phyloP scores from a whole-genome alignment of 2,113 vertebrate species.

The Zosterops hypoxanthus region DNA sequence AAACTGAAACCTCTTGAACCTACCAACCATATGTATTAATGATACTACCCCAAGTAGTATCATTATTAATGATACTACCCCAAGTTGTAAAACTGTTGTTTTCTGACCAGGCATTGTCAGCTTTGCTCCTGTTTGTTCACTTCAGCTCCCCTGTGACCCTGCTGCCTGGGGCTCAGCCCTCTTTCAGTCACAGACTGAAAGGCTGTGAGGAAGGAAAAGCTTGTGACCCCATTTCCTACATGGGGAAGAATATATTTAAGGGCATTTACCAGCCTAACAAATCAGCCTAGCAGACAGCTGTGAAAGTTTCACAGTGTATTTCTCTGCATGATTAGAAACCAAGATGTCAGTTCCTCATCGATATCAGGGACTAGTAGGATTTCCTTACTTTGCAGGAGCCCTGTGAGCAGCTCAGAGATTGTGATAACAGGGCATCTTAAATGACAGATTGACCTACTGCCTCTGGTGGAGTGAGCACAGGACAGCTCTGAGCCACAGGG shows the following conservation, averaged over 20 bases:
- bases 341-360: not conserved
- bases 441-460: not conserved
- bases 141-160: not conserved
- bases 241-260: not conserved
- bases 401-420: not conserved
- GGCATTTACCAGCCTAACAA: not conserved
- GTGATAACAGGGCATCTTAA: not conserved
- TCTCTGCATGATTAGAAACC: not conserved
- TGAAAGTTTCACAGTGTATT: not conserved
- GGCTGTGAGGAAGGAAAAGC: not conserved
- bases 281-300: not conserved
- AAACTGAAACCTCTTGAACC: not conserved
- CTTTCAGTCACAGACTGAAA: not conserved
- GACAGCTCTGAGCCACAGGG: not conserved
- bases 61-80: not conserved
- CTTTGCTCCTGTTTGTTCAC: not conserved
- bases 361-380: not conserved
- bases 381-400: not conserved
- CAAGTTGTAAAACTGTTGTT: not conserved
- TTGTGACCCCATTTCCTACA: not conserved
- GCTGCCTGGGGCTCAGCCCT: not conserved
- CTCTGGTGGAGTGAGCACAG: not conserved
- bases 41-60: not conserved
- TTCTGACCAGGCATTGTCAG: not conserved
- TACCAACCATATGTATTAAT: not conserved